Conservation (phyloP, 2,797 vertebrate genomes). For the Brachymystax lenok region DNA sequence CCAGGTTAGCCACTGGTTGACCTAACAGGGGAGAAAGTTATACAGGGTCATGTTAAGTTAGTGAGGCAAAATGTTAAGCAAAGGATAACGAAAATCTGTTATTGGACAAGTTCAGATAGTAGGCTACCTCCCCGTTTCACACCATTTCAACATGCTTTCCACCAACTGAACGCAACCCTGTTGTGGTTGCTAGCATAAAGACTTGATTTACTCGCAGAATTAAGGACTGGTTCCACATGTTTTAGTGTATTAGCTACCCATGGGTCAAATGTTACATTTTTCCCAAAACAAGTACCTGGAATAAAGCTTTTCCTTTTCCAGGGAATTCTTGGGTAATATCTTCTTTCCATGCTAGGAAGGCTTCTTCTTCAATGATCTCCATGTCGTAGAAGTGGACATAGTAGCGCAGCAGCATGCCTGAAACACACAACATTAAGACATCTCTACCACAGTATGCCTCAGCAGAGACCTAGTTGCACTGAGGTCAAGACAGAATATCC, state of each 20-base stretch:
- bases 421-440: background rate
- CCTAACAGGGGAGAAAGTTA: conserved; percentile 67
- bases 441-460: background rate
- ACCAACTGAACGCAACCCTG: background rate
- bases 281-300: conserved; percentile 82
- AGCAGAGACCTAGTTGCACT: background rate
- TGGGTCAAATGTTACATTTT: too few relatives aligned
- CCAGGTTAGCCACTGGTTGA: conserved; percentile 99
- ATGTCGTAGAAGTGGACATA: conserved; percentile 99
- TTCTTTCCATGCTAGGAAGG: conserved; percentile 99
- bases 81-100: too few relatives aligned
- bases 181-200: background rate
- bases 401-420: conserved; percentile 98
- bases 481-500: background rate
- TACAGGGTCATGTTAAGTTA: background rate
- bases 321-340: conserved; percentile 99
- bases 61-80: too few relatives aligned
- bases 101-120: too few relatives aligned
- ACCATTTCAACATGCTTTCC: background rate
- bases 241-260: too few relatives aligned
- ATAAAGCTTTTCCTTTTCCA: conserved; percentile 99
- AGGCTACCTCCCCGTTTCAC: too few relatives aligned
- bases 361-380: conserved; percentile 99
- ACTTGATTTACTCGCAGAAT: too few relatives aligned
- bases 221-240: too few relatives aligned